Evolutionary conservation across 2,113 vertebrate genomes (phyloP).

Genomic region (Anser cygnoides): DNA sequence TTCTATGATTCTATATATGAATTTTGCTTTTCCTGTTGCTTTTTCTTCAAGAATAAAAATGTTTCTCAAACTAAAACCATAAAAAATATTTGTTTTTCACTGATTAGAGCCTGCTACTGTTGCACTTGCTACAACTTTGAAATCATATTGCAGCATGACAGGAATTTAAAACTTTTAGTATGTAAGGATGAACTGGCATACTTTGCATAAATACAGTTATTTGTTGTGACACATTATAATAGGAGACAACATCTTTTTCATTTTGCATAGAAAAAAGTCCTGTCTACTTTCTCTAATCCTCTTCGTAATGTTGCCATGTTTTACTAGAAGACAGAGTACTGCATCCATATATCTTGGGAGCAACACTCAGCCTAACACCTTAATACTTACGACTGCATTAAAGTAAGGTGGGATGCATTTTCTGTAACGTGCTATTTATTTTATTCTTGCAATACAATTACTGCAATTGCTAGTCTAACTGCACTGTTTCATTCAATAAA

Average conservation of each 20-base stretch:
- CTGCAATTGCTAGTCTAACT: background rate
- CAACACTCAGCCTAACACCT: background rate
- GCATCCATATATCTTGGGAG: background rate
- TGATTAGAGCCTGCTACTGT: background rate
- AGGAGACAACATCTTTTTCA: background rate
- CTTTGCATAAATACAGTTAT: background rate
- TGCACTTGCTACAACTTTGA: background rate
- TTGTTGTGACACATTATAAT: background rate
- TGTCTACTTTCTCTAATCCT: background rate
- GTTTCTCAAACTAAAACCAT: background rate
- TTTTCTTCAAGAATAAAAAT: background rate
- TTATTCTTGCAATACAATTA: background rate
- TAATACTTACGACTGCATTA: background rate
- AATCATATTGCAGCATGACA: background rate
- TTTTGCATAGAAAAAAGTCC: slow-evolving; percentile 21
- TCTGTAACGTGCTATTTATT: background rate
- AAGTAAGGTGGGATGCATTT: background rate
- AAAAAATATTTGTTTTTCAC: background rate
- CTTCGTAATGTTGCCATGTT: background rate
- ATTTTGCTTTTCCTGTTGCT: background rate
- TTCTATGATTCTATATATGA: background rate
- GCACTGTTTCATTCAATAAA: background rate
- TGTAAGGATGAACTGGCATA: background rate
- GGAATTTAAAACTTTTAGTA: background rate
- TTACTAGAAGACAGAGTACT: background rate